Conservation (phyloP, 2,797 vertebrate genomes). For the Hyperoplus lanceolatus region DNA sequence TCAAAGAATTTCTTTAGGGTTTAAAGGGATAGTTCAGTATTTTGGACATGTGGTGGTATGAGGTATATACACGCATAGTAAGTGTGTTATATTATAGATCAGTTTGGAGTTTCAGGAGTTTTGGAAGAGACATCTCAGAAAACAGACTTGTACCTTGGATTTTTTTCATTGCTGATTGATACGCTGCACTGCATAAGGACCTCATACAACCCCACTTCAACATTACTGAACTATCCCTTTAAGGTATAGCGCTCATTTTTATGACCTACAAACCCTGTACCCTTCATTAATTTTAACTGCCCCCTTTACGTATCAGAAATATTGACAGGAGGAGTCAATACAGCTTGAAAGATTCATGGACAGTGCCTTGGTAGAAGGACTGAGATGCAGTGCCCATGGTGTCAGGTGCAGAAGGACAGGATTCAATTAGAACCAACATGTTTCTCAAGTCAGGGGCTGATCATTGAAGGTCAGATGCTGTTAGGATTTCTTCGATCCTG, state of each 20-base stretch:
- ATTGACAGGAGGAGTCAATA: constrained; percentile 63
- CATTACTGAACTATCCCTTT: too few species aligned
- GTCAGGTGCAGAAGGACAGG: constrained; percentile 51
- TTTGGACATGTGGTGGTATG: too few species aligned
- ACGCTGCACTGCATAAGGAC: too few species aligned
- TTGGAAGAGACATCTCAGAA: too few species aligned
- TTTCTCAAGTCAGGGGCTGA: constrained; percentile 40
- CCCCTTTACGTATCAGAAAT: constrained; percentile 53
- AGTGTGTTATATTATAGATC: too few species aligned
- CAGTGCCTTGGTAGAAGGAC: constrained; percentile 24
- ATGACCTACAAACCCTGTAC: constrained; percentile 19
- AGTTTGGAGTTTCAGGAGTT: too few species aligned
- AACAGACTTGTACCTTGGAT: too few species aligned
- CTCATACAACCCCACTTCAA: too few species aligned
- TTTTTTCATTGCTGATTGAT: too few species aligned
- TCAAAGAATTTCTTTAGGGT: constrained; percentile 9
- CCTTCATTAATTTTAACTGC: constrained; percentile 64
- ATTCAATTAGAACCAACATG: constrained; percentile 59
- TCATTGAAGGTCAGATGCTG: constrained; percentile 60
- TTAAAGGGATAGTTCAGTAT: background rate
- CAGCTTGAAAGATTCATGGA: constrained; percentile 59
- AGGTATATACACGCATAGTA: too few species aligned
- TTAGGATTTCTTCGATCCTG: constrained; percentile 40
- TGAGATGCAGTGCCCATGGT: constrained; percentile 17
- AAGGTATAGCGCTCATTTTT: constrained; percentile 20